Conservation (phyloP, 2,113 vertebrate genomes). For the Pimephales promelas region DNA sequence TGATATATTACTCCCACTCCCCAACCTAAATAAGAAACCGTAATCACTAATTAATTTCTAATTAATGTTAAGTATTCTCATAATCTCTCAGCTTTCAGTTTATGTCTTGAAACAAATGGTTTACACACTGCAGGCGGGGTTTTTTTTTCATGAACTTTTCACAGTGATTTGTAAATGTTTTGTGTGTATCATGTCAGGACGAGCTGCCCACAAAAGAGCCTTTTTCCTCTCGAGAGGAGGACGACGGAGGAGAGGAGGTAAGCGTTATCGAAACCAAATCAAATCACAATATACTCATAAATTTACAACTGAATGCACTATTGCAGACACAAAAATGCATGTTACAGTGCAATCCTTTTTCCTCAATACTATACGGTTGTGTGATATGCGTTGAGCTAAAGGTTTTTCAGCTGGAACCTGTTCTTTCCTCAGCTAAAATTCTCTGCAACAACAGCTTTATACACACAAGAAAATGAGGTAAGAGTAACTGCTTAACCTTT, state of each 20-base stretch:
- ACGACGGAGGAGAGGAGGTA: conserved; percentile 57
- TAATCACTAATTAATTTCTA: not conserved
- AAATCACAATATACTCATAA: not conserved
- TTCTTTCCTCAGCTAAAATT: conserved; percentile 7
- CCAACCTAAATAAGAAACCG: conserved; percentile 5
- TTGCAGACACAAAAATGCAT: not conserved
- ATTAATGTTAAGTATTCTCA: conserved; percentile 3
- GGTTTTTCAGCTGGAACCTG: not conserved
- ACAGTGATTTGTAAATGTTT: not conserved
- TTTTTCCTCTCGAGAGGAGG: conserved; percentile 27
- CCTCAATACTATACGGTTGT: not conserved
- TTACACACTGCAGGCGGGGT: not conserved
- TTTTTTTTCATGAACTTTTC: not conserved
- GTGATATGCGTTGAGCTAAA: not conserved
- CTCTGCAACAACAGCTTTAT: not conserved
- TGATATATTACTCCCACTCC: conserved; percentile 18
- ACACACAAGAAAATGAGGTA: conserved; percentile 42
- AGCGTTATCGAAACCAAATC: not conserved
- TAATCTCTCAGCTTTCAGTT: conserved; percentile 4
- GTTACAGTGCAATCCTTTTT: not conserved
- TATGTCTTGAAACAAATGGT: not conserved
- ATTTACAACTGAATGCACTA: not conserved
- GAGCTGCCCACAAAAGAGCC: conserved; percentile 54
- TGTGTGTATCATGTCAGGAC: conserved; percentile 57
- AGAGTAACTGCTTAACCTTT: not conserved